phyloP scores from a whole-genome alignment of 92 coral and sea anemone species.

The Galaxea fascicularis region DNA sequence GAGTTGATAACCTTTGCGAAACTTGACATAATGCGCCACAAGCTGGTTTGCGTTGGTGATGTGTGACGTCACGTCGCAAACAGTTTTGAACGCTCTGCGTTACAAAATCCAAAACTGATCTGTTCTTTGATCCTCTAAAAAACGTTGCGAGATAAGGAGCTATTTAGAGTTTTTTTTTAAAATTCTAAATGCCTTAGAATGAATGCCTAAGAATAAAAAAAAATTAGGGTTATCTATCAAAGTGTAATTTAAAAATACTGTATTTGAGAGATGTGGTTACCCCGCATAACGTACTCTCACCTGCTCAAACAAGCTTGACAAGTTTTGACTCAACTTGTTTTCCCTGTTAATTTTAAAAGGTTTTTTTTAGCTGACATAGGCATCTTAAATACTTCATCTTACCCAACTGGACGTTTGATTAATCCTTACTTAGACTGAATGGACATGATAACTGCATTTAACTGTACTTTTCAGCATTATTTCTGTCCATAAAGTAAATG shows the following conservation, averaged over 20 bases:
- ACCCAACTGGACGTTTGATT: not conserved
- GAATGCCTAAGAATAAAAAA: too few relatives aligned
- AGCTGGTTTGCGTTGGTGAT: conserved; percentile 51
- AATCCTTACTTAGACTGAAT: not conserved
- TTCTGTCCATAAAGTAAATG: not conserved
- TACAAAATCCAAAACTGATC: conserved; percentile 17
- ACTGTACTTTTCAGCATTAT: not conserved
- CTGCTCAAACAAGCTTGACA: conserved; percentile 29
- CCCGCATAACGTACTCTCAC: not conserved
- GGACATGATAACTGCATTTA: not conserved
- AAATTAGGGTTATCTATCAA: too few relatives aligned
- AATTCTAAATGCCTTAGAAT: too few relatives aligned
- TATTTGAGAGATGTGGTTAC: not conserved
- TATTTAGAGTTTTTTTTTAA: too few relatives aligned
- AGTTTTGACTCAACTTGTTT: conserved; percentile 19
- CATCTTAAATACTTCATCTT: not conserved
- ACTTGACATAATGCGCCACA: conserved; percentile 50
- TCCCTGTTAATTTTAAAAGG: not conserved
- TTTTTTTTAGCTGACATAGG: not conserved
- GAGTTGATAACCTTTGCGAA: conserved; percentile 26
- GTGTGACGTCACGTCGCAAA: conserved; percentile 49
- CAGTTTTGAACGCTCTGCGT: conserved; percentile 2
- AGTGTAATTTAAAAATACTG: not conserved
- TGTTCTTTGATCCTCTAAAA: not conserved
- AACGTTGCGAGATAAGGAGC: too few relatives aligned